Percentiles rank a stretch among this genome's conserved stretches.
Evolutionary conservation across 2,797 vertebrate genomes (phyloP).

Genomic region (Channa striata): DNA sequence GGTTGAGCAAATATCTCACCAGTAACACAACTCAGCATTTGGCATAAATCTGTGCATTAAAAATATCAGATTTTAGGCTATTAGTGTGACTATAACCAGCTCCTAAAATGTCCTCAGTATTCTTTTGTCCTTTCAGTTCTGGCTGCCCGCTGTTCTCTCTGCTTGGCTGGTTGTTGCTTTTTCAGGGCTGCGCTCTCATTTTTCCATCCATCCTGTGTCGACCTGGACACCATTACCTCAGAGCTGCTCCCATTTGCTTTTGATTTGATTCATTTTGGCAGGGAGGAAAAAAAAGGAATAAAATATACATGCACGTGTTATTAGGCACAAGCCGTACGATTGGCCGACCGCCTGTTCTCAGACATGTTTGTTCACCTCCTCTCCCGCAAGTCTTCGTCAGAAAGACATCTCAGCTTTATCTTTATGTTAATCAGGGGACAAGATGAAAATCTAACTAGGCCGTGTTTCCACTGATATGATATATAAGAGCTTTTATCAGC

Average conservation of each 20-base stretch:
- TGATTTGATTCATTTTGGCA: constrained; percentile 35
- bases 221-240: constrained; percentile 25
- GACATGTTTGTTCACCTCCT: constrained; percentile 9
- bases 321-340: constrained; percentile 10
- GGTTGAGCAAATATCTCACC: too few species aligned
- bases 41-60: too few species aligned
- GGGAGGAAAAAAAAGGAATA: neutral
- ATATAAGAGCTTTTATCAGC: constrained; percentile 44
- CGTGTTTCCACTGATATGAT: constrained; percentile 32
- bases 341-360: constrained; percentile 20
- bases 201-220: neutral
- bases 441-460: constrained; percentile 43
- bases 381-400: neutral
- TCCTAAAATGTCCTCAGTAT: neutral
- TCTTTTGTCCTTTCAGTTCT: neutral
- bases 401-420: constrained; percentile 36
- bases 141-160: neutral
- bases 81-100: neutral
- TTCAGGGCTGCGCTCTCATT: constrained; percentile 5
- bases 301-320: constrained; percentile 17
- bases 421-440: constrained; percentile 46
- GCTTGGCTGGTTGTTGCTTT: neutral
- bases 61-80: neutral
- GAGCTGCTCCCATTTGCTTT: constrained; percentile 12
- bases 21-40: too few species aligned